Conservation (phyloP, 2,113 vertebrate species). For the Stictonetta naevosa region DNA sequence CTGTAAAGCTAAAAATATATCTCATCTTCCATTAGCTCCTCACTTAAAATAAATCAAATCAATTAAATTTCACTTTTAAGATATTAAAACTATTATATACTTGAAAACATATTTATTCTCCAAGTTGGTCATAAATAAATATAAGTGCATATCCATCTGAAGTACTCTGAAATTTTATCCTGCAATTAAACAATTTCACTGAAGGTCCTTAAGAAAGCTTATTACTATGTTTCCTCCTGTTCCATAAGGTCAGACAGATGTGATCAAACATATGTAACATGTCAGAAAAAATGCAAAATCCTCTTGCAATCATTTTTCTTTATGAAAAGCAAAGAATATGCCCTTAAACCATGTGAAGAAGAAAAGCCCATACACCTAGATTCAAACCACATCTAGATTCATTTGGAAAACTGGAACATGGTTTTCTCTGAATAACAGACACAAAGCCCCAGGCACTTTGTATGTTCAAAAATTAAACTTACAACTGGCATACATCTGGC, state of each 20-base stretch:
- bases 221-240: constrained; percentile 25
- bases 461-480: constrained; percentile 89
- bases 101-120: constrained; percentile 61
- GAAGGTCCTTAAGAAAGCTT: constrained; percentile 57
- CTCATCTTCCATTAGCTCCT: constrained; percentile 44
- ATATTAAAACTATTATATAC: constrained; percentile 30
- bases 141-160: constrained; percentile 64
- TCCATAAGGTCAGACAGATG: constrained; percentile 57
- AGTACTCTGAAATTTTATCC: constrained; percentile 61
- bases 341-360: constrained; percentile 47
- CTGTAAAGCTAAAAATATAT: constrained; percentile 63
- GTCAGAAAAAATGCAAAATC: neutral
- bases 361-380: neutral
- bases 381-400: neutral
- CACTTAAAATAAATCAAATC: constrained; percentile 51
- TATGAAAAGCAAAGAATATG: neutral
- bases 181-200: constrained; percentile 66
- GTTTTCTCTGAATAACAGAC: constrained; percentile 68
- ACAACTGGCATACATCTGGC: constrained; percentile 86
- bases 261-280: constrained; percentile 14
- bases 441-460: constrained; percentile 80
- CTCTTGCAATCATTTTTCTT: constrained; percentile 16
- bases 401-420: constrained; percentile 58
- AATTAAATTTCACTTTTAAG: constrained; percentile 58
- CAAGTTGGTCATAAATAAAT: constrained; percentile 70